phyloP scores from a whole-genome alignment of 2,888 invertebrate species.

The Malthinus seriepunctatus region DNA sequence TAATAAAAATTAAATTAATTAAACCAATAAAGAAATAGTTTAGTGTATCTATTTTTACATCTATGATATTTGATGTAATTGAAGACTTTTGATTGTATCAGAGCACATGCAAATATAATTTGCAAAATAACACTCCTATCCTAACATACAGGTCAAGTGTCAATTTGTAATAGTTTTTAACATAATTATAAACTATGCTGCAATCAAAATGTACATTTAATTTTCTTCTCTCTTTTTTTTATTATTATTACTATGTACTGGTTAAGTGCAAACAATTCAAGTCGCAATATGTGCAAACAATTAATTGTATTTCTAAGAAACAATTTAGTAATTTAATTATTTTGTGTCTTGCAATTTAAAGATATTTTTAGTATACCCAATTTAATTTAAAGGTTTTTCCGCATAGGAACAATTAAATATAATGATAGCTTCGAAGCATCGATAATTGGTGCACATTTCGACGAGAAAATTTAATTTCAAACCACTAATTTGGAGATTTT shows the following conservation, averaged over 20 bases:
- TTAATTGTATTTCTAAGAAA: conserved; percentile 20
- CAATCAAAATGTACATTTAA: conserved; percentile 14
- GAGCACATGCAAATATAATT: conserved; percentile 45
- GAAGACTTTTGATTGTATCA: conserved; percentile 30
- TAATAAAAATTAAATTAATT: conserved; percentile 27
- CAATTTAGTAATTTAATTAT: conserved; percentile 19
- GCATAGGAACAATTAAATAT: conserved; percentile 8
- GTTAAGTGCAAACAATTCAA: background rate
- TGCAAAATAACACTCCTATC: conserved; percentile 47
- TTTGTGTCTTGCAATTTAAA: conserved; percentile 13
- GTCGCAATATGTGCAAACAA: conserved; percentile 17
- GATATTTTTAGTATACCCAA: conserved; percentile 16
- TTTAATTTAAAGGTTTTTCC: conserved; percentile 9
- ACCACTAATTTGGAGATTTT: no score
- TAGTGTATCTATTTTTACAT: conserved; percentile 24
- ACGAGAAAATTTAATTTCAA: no score
- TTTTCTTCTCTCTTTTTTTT: conserved; percentile 20
- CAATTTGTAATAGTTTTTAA: conserved; percentile 49
- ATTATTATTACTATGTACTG: background rate
- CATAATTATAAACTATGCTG: conserved; percentile 44
- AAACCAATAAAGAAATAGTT: conserved; percentile 18
- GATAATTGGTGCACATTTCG: background rate
- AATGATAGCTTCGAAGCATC: background rate
- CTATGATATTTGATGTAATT: conserved; percentile 27
- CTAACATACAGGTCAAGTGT: conserved; percentile 47